These are phyloP conservation scores for Caenorhabditis macrosperma DNA, from an alignment of 2,888 invertebrate species.

Conservation along the genomic window DNA sequence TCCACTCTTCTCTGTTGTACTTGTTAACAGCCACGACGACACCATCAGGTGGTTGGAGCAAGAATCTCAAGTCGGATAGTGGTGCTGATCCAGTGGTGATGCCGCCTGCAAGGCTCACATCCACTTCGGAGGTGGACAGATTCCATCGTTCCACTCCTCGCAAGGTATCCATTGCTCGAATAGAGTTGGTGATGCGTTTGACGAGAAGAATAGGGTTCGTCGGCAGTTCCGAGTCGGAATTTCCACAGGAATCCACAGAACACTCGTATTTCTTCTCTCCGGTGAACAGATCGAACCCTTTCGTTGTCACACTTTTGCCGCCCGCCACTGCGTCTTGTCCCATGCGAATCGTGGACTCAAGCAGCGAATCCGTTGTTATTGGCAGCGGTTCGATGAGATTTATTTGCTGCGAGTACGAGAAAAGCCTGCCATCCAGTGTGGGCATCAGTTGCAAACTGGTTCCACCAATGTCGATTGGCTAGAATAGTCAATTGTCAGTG, in stretches of 20 bases:
- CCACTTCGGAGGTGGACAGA: constrained; percentile 60
- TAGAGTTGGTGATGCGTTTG: constrained; percentile 89
- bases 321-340: constrained; percentile 84
- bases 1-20: constrained; percentile 61
- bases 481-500: background rate
- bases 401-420: constrained; percentile 48
- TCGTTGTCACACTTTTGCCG: constrained; percentile 90
- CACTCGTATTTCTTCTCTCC: constrained; percentile 82
- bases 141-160: constrained; percentile 86
- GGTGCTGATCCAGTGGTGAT: background rate
- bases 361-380: constrained; percentile 51
- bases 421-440: constrained; percentile 58
- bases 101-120: constrained; percentile 43
- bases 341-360: constrained; percentile 84
- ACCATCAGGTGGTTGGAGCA: constrained; percentile 70
- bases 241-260: constrained; percentile 62
- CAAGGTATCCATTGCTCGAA: constrained; percentile 91
- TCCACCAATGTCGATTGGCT: constrained; percentile 59
- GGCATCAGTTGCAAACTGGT: constrained; percentile 60
- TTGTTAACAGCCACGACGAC: constrained; percentile 55
- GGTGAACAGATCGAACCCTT: constrained; percentile 88
- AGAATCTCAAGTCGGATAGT: constrained; percentile 14
- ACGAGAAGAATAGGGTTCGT: constrained; percentile 85
- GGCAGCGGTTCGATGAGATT: constrained; percentile 60
- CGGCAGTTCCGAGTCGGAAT: constrained; percentile 78